Percentiles rank a stretch among this genome's conserved stretches.
These are phyloP conservation scores for Ophiothrix spiculata DNA, from an alignment of 35 echinoderm and acorn worm genomes.

Conservation along the genomic window DNA sequence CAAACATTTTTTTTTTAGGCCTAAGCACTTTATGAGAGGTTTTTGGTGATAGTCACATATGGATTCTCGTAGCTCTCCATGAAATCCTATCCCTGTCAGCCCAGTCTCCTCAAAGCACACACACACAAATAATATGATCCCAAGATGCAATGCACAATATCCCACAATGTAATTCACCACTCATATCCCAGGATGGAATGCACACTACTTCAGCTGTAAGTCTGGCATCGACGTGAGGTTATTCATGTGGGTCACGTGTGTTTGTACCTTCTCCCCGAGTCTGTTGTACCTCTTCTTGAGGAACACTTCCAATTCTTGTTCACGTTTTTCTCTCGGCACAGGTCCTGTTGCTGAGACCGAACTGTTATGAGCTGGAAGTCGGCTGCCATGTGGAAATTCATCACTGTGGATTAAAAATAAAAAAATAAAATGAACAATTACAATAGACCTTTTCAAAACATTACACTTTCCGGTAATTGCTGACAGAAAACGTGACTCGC, in stretches of 20 bases:
- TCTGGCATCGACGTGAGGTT: constrained; percentile 65
- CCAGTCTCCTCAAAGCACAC: too few relatives aligned
- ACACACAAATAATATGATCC: too few relatives aligned
- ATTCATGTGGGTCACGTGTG: constrained; percentile 67
- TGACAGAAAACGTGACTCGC: too few relatives aligned
- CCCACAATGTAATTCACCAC: too few relatives aligned
- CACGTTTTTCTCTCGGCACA: constrained; percentile 89
- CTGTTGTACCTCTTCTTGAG: constrained; percentile 91
- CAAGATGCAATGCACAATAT: too few relatives aligned
- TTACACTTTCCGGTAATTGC: not conserved
- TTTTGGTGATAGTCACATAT: too few relatives aligned
- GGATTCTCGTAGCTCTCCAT: too few relatives aligned
- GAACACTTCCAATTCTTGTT: constrained; percentile 82
- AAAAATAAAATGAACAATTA: constrained; percentile 1
- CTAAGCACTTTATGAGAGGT: too few relatives aligned
- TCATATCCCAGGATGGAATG: too few relatives aligned
- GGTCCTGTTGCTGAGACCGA: constrained; percentile 87
- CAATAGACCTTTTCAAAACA: not conserved
- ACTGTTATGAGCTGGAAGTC: constrained; percentile 93
- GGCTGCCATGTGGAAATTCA: constrained; percentile 93
- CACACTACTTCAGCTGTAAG: constrained; percentile 57
- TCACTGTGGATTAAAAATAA: constrained; percentile 54
- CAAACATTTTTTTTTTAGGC: too few relatives aligned
- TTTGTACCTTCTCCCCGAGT: constrained; percentile 79
- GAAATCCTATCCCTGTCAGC: too few relatives aligned